Evolutionary conservation across 2,797 vertebrate species (phyloP).

Genomic region (Kryptopterus vitreolus): DNA sequence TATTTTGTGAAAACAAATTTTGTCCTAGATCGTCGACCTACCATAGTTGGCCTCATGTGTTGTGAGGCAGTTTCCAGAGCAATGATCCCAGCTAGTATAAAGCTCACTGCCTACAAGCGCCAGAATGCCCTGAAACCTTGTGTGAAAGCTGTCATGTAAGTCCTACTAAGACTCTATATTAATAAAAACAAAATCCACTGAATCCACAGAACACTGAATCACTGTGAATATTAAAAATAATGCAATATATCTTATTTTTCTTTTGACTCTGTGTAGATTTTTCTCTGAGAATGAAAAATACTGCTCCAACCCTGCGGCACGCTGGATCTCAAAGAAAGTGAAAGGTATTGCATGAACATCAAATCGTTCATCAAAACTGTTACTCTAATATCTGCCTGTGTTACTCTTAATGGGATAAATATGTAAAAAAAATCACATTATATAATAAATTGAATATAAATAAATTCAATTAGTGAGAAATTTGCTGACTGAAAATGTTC

Average conservation of each 20-base stretch:
- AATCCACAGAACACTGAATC: not conserved
- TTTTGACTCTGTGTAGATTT: conserved; percentile 35
- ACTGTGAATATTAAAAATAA: no score
- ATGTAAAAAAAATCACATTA: not conserved
- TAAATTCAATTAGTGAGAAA: not conserved
- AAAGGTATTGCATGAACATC: conserved; percentile 22
- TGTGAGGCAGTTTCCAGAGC: not conserved
- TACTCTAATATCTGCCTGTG: not conserved
- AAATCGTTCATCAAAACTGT: not conserved
- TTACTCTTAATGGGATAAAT: not conserved
- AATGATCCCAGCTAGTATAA: not conserved
- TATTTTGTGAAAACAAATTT: not conserved
- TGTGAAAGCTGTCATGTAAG: conserved; percentile 62
- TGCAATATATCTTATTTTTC: not conserved
- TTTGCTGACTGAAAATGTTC: not conserved
- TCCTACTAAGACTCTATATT: not conserved
- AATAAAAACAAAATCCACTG: not conserved
- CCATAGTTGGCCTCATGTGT: conserved; percentile 41
- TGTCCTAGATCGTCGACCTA: conserved; percentile 41
- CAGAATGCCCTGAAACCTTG: conserved; percentile 28
- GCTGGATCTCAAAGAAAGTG: conserved; percentile 55
- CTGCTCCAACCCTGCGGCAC: conserved; percentile 50
- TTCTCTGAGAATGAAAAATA: accelerated
- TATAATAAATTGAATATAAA: not conserved
- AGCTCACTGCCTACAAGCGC: conserved; percentile 11